phyloP scores from a whole-genome alignment of 2,113 vertebrate species.

The Penelope pileata region DNA sequence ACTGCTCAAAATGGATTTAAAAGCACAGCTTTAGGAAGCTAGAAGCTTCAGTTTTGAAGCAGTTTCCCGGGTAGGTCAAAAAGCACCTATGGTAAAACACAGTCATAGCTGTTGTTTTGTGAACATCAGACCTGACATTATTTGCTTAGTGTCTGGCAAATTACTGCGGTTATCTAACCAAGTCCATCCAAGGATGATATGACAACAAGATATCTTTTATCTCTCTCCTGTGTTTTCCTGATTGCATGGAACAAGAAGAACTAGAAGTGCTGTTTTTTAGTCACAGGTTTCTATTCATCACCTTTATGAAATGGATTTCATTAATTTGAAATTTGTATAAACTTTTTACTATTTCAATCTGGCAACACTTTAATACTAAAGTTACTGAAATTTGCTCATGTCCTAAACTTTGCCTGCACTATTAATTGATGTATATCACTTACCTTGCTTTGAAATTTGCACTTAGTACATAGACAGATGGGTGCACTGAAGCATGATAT shows the following conservation, averaged over 20 bases:
- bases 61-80: slow-evolving; percentile 7
- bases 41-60: slow-evolving; percentile 1
- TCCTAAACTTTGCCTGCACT: neutral
- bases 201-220: neutral
- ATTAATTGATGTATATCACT: neutral
- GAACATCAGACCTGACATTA: neutral
- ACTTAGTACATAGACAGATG: slow-evolving; percentile 41
- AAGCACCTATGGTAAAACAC: neutral
- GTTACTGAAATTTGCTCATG: neutral
- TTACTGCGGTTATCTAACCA: slow-evolving; percentile 11
- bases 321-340: neutral
- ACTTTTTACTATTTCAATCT: neutral
- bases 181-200: neutral
- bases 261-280: neutral
- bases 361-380: neutral
- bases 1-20: neutral
- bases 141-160: slow-evolving; percentile 3
- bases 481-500: slow-evolving; percentile 61
- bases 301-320: neutral
- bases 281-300: neutral
- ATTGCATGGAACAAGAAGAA: neutral
- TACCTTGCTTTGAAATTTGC: slow-evolving; percentile 13
- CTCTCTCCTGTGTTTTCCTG: neutral
- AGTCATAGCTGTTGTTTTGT: neutral
- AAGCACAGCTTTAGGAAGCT: neutral